Conservation (phyloP, 2,113 vertebrate species). For the Caranx ignobilis region DNA sequence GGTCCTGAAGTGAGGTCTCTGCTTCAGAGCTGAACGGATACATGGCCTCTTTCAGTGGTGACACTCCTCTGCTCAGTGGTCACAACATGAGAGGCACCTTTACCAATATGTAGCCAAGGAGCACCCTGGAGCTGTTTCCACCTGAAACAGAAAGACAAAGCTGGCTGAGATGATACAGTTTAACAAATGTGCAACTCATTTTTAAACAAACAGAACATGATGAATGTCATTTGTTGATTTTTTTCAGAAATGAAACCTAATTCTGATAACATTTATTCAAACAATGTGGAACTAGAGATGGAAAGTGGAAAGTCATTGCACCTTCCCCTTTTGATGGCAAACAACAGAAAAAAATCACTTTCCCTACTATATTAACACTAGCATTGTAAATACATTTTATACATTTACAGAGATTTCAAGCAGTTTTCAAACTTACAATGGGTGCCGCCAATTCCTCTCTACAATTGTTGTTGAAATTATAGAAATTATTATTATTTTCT, state of each 20-base stretch:
- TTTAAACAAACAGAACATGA: neutral
- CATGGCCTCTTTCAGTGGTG: constrained; percentile 71
- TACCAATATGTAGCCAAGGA: neutral
- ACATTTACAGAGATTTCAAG: too few species aligned
- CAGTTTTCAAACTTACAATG: too few species aligned
- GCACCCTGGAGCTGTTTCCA: constrained; percentile 10
- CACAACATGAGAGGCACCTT: constrained; percentile 33
- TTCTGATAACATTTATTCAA: neutral
- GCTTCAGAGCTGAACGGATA: constrained; percentile 89
- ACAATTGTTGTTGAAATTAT: too few species aligned
- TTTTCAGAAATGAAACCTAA: neutral
- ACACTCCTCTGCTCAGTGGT: constrained; percentile 28
- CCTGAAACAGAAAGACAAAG: constrained; percentile 32
- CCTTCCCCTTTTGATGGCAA: too few species aligned
- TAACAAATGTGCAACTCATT: neutral
- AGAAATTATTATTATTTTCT: neutral
- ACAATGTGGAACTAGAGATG: neutral
- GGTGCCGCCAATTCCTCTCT: too few species aligned
- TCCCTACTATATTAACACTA: neutral
- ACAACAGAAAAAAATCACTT: neutral
- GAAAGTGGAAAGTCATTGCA: too few species aligned
- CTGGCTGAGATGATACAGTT: neutral
- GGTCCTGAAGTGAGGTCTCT: constrained; percentile 85
- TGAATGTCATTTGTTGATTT: neutral
- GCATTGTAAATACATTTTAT: too few species aligned